Evolutionary conservation across 2,113 vertebrate genomes (phyloP), one percentile per base, ranked within the genome.

Genomic region (Sinocyclocheilus grahami): DNA sequence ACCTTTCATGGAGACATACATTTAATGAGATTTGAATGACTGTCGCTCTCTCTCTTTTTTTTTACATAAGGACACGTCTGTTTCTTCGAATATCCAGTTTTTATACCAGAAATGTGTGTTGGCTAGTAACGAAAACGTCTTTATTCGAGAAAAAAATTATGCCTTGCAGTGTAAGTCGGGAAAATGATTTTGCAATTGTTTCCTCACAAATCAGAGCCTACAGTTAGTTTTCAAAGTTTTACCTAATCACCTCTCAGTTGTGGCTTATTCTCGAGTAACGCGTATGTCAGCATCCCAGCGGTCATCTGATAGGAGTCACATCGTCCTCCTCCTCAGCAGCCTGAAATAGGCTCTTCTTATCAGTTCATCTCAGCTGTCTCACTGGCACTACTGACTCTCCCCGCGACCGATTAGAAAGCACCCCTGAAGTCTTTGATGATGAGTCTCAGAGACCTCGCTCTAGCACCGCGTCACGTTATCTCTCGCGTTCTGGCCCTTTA

Each of bases 261-360:
- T 78, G 76, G 16, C 16, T 30, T 62, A 20, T 67, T 67, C 62
- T 51, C 27, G 79, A 33, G 63, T 82, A 82, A 69, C 81, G 71
- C 14, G 24, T 71, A 12, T 71, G 63, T 53, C 81, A 53, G 46
- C 8, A 55, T 82, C 80, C 16, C 80, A 82, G 63, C 63, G 80
- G 80, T 51, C 80, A 82, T 53, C 46, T 82, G 46, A 80, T 46
- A 63, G 58, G 33, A n/a, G 11, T 63, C 58, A 37, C 51, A 46
- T 81, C 78, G 22, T 24, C 42, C 48, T 48, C 18, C 46, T 20
- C 80, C 67, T 65, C 84, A n/a, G 51, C 63, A 72, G 80, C 76
- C 86, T 87, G 71, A 84, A 90, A 89, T 62, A 71, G 60, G 42
- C 30, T 86, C 58, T 27, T 79, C 78, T 86, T 55, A 79, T 86